Evolutionary conservation across 2,113 vertebrate species (phyloP).

Genomic region (Upupa epops): DNA sequence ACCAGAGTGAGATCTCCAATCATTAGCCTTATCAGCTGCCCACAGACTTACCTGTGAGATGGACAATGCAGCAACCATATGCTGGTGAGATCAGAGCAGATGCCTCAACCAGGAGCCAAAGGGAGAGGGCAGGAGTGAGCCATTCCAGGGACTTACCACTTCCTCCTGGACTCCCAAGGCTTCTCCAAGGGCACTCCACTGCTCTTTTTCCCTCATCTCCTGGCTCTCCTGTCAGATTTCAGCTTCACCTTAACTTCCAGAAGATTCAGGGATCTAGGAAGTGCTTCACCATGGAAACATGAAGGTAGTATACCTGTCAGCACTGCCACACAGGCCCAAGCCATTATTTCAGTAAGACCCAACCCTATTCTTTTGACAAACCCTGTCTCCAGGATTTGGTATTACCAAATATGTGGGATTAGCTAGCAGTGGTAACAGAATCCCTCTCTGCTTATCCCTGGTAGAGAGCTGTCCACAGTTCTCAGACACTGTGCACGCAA

Average conservation of each 20-base stretch:
- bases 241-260: background rate
- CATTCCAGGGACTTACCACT: background rate
- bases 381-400: background rate
- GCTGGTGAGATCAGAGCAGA: background rate
- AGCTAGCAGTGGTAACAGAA: background rate
- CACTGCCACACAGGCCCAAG: background rate
- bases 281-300: background rate
- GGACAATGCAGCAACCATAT: accelerated
- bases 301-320: background rate
- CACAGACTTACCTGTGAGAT: too few relatives aligned
- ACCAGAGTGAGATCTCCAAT: background rate
- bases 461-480: background rate
- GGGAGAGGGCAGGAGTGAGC: background rate
- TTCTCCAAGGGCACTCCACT: background rate
- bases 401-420: background rate
- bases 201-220: background rate
- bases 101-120: background rate
- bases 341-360: background rate
- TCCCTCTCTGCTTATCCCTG: background rate
- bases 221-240: background rate
- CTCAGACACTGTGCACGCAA: background rate
- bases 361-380: too few relatives aligned
- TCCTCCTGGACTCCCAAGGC: background rate
- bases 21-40: background rate
- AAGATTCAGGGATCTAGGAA: background rate